Conservation (phyloP, 1,140 invertebrate species). For the Nephotettix cincticeps region DNA sequence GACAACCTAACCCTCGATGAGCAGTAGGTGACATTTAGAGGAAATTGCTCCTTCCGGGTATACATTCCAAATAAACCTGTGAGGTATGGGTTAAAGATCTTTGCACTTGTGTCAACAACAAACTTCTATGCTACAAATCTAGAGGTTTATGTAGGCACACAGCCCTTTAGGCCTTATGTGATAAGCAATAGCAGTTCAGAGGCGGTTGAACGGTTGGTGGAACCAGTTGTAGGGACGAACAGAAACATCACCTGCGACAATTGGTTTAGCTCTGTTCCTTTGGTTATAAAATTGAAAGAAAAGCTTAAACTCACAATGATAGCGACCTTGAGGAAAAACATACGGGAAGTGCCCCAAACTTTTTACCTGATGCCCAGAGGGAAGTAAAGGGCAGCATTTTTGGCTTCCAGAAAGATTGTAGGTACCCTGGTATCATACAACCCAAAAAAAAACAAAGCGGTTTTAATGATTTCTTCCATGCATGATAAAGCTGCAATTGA, state of each 20-base stretch:
- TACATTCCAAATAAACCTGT: conserved; percentile 48
- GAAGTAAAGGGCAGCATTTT: background rate
- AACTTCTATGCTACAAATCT: conserved; percentile 15
- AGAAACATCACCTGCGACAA: conserved; percentile 44
- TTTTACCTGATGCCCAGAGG: conserved; percentile 19
- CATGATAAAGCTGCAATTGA: conserved; percentile 26
- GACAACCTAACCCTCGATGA: conserved; percentile 24
- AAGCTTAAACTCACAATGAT: conserved; percentile 35
- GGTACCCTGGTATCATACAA: conserved; percentile 32
- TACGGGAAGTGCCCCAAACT: conserved; percentile 31
- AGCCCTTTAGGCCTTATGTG: background rate
- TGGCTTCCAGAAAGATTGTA: conserved; percentile 28
- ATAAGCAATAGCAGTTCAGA: background rate
- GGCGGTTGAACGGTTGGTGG: background rate
- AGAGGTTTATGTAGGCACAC: conserved; percentile 11
- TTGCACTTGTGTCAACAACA: conserved; percentile 2
- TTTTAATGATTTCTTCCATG: conserved; percentile 30
- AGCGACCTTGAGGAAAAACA: conserved; percentile 41
- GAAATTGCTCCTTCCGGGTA: conserved; percentile 44
- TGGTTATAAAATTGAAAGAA: conserved; percentile 30
- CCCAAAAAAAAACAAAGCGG: conserved; percentile 35
- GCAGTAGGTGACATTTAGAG: conserved; percentile 42
- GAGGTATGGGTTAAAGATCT: conserved; percentile 50
- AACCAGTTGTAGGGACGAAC: conserved; percentile 37
- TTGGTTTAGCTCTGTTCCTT: conserved; percentile 41